These are phyloP conservation scores for Pagetopsis macropterus DNA, from an alignment of 2,797 vertebrate genomes.

Conservation along the genomic window DNA sequence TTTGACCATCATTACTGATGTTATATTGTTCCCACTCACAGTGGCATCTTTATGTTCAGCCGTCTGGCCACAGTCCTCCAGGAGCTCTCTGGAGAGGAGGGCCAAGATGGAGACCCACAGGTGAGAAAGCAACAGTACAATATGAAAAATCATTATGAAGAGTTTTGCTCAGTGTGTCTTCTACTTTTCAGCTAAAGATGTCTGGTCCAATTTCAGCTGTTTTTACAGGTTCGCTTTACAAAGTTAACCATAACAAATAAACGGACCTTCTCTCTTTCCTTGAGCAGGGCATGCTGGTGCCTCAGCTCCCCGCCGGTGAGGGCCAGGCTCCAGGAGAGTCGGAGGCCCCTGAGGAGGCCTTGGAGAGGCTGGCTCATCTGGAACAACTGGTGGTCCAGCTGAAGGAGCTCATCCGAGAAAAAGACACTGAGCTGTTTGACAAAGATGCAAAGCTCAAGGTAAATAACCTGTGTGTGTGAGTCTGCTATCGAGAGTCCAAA, in stretches of 20 bases:
- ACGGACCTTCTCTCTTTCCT: neutral
- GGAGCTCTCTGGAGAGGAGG: slow-evolving; percentile 90
- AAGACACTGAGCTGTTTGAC: slow-evolving; percentile 82
- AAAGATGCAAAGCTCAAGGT: slow-evolving; percentile 89
- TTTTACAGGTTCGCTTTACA: too few relatives aligned
- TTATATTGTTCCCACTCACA: slow-evolving; percentile 37
- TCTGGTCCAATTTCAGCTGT: neutral
- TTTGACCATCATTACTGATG: neutral
- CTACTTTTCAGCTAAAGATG: neutral
- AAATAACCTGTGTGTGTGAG: neutral
- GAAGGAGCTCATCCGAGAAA: slow-evolving; percentile 90
- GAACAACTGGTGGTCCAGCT: slow-evolving; percentile 91
- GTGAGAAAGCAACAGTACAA: slow-evolving; percentile 74
- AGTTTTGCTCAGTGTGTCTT: neutral
- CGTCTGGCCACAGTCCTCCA: slow-evolving; percentile 92
- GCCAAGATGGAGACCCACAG: slow-evolving; percentile 70
- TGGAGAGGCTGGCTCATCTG: slow-evolving; percentile 88
- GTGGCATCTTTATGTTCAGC: slow-evolving; percentile 88
- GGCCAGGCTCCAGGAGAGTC: slow-evolving; percentile 51
- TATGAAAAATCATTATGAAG: neutral
- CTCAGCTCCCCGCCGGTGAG: slow-evolving; percentile 60
- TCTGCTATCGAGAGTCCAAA: neutral
- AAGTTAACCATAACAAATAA: neutral
- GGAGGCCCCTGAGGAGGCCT: slow-evolving; percentile 80
- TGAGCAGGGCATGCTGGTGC: slow-evolving; percentile 73